Conservation (phyloP, 2,888 invertebrate genomes). For the Cephus pygmeus region DNA sequence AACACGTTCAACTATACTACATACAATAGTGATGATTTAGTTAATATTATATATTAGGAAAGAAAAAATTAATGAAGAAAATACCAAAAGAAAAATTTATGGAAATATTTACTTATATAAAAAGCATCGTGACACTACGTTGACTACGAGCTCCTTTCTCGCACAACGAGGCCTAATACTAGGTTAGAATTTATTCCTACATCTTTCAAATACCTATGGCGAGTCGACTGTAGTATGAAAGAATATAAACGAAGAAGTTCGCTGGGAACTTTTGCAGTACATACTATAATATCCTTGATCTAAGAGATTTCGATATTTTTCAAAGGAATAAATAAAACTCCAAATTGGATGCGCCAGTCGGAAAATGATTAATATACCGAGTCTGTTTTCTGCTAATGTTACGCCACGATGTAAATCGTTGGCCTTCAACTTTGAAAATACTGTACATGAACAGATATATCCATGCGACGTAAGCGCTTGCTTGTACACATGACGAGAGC, state of each 20-base stretch:
- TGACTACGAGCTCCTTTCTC: background rate
- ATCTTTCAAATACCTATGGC: background rate
- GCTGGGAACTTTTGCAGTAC: background rate
- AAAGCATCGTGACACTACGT: background rate
- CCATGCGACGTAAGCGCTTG: conserved; percentile 12
- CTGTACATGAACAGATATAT: conserved; percentile 35
- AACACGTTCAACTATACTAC: background rate
- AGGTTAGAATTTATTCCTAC: background rate
- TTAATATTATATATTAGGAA: background rate
- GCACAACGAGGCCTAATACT: background rate
- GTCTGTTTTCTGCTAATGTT: background rate
- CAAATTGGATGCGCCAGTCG: background rate
- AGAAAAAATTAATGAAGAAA: background rate
- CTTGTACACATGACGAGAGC: background rate
- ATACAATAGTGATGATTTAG: background rate
- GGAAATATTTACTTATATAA: background rate
- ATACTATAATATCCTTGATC: background rate
- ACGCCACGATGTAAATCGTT: background rate
- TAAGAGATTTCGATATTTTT: background rate
- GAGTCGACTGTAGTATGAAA: background rate
- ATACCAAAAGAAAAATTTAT: background rate
- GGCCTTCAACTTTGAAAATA: conserved; percentile 32
- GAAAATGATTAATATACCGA: background rate
- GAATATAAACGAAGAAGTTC: background rate
- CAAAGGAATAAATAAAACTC: background rate